A percentile compares a stretch with the other conserved stretches of the same genome.
phyloP scores from a whole-genome alignment of 2,797 vertebrate genomes.

The Arvicola amphibius region DNA sequence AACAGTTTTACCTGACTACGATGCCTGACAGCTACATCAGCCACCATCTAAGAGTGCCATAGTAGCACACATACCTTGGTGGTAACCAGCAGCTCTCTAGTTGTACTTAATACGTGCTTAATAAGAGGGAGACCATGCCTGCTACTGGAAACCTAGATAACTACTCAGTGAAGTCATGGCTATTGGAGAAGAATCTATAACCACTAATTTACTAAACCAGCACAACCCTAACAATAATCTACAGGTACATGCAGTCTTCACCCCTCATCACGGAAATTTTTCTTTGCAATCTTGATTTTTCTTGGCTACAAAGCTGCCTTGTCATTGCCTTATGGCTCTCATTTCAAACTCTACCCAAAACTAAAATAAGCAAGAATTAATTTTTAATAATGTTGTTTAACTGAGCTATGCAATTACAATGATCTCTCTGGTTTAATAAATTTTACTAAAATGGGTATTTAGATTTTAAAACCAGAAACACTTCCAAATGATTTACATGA shows the following conservation, averaged over 20 bases:
- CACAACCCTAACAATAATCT: neutral
- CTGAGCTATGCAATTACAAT: neutral
- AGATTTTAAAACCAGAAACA: neutral
- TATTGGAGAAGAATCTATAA: neutral
- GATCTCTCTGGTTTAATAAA: neutral
- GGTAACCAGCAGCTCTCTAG: neutral
- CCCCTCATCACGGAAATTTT: neutral
- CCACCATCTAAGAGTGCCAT: neutral
- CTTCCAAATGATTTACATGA: neutral
- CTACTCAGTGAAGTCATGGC: neutral
- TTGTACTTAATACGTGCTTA: neutral
- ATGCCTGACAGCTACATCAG: neutral
- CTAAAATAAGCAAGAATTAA: neutral
- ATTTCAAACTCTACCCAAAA: neutral
- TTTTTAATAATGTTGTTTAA: neutral
- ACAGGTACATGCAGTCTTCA: neutral
- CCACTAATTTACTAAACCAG: neutral
- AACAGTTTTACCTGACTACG: neutral
- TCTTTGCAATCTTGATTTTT: neutral
- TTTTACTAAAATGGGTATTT: neutral
- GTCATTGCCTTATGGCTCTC: neutral
- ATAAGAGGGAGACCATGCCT: neutral
- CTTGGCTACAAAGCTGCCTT: rapidly evolving
- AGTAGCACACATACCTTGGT: neutral
- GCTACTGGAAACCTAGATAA: neutral